phyloP scores from a whole-genome alignment of 2,888 invertebrate genomes.

The Lasioglossum zephyrum region DNA sequence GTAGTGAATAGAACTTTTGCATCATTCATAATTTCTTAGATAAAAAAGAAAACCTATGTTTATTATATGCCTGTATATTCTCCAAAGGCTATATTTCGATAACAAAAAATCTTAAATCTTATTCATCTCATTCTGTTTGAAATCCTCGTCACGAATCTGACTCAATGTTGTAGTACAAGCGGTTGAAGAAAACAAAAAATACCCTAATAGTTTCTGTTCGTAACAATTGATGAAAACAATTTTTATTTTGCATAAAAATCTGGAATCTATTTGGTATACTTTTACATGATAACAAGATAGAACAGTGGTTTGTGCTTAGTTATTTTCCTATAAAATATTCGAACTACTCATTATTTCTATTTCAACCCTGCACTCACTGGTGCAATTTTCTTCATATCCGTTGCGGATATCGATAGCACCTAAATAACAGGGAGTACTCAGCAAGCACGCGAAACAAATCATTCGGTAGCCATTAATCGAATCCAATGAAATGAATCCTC shows the following conservation, averaged over 20 bases:
- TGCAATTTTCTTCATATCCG: background rate
- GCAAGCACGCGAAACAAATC: slow-evolving; percentile 3
- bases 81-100: no score
- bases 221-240: background rate
- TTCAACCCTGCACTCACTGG: background rate
- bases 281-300: background rate
- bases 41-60: no score
- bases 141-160: no score
- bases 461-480: background rate
- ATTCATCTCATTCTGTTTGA: no score
- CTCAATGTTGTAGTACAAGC: no score
- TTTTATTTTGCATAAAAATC: background rate
- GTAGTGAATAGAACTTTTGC: no score
- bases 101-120: no score
- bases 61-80: no score
- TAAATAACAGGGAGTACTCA: background rate
- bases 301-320: background rate
- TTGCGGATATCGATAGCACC: background rate
- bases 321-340: background rate
- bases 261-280: background rate
- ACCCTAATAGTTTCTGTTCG: background rate
- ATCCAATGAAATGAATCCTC: slow-evolving; percentile 5
- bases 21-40: no score
- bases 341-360: background rate
- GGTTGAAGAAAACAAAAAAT: background rate